Evolutionary conservation across 2,888 invertebrate species (phyloP), one percentile per base, ranked within the genome.

Genomic region (Sphaerophoria rueppellii): DNA sequence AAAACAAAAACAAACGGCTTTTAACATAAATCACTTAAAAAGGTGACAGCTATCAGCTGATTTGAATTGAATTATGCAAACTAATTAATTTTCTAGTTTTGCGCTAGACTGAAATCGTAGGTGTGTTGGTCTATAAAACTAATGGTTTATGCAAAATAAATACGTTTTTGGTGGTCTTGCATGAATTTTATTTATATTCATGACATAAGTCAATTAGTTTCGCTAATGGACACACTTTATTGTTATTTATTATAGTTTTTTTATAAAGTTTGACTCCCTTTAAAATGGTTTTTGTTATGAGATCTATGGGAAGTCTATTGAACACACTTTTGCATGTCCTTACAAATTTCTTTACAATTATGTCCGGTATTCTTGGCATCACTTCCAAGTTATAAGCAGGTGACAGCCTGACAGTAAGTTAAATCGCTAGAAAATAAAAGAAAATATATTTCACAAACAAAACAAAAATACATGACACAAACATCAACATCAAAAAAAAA

Each of bases 81-180:
- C 9, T 2, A 6, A 43, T 7, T 12, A 43, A 4, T 43, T 43
- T 43, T 43, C 9, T 43, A 52, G 50, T 65, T 65, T 50, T 11
- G 35, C 6, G 50, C 52, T 14, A 52, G n/a, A 40, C 3, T 7
- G 52, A 52, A 54, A 52, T 67, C 43, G 67, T 67, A 67, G 67
- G 67, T 40, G 67, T 54, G 16, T 4, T 6, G 5, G 7, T 16
- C 11, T 24, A 48, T 48, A 34, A 35, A 16, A 40, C 40, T 52
- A 32, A 43, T 4, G 54, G 40, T 67, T 50, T 50, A 65, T 65
- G 65, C 65, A 50, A 65, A 65, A 12, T 16, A 65, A 65, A 12
- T 16, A 12, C 0, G 11, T 65, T 35, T 35, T 37, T 54, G 5
- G 11, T 37, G 24, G 24, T 24, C 2, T 24, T 24, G 24, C 24